Evolutionary conservation across 2,797 vertebrate species (phyloP).

Genomic region (Intellagama lesueurii): DNA sequence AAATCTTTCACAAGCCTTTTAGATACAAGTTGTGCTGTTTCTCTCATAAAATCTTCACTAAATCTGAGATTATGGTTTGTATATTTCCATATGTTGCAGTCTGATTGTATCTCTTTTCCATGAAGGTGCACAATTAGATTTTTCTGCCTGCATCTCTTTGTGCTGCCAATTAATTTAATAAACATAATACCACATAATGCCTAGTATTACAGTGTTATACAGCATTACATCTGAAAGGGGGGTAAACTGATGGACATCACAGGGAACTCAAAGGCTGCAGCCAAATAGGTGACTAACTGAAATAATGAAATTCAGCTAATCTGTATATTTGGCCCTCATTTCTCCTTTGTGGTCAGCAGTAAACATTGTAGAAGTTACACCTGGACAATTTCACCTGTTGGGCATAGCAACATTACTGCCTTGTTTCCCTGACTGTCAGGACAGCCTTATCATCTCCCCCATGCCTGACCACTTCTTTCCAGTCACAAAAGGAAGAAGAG

Average conservation of each 20-base stretch:
- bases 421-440: background rate
- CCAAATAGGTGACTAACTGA: background rate
- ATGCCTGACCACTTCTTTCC: too few species aligned
- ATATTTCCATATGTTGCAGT: slow-evolving; percentile 35
- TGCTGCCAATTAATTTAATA: too few species aligned
- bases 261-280: background rate
- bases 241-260: slow-evolving; percentile 47
- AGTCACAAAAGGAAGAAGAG: too few species aligned
- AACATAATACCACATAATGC: too few species aligned
- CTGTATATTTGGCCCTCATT: background rate
- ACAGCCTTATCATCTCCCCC: background rate
- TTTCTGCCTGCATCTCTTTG: slow-evolving; percentile 23
- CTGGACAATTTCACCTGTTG: background rate
- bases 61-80: slow-evolving; percentile 4
- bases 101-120: background rate
- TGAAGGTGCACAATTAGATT: background rate
- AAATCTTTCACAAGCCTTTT: slow-evolving; percentile 31
- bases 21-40: slow-evolving; percentile 28
- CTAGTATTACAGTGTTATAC: background rate
- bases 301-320: background rate
- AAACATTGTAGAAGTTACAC: background rate
- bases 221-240: slow-evolving; percentile 8
- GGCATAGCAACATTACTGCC: background rate
- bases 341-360: background rate
- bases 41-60: slow-evolving; percentile 30